A percentile compares a stretch with the other conserved stretches of the same genome.
Evolutionary conservation across 2,888 invertebrate genomes (phyloP).

Genomic region (Balanococcus diminutus): DNA sequence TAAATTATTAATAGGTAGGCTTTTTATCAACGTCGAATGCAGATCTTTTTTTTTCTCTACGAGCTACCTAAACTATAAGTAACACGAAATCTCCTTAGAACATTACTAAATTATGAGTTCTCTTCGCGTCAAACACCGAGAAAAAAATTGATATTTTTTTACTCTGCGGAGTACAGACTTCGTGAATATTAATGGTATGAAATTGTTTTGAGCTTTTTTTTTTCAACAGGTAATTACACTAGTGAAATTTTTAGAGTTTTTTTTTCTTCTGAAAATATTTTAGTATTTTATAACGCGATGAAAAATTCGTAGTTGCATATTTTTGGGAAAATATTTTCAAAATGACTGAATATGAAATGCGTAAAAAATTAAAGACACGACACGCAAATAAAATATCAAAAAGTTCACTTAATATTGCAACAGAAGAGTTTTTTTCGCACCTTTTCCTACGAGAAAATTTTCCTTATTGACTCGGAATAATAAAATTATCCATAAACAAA

Average conservation of each 20-base stretch:
- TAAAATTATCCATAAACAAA: neutral
- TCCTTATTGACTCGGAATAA: neutral
- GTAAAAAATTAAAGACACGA: neutral
- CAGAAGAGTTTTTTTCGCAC: neutral
- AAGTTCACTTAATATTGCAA: too few relatives aligned
- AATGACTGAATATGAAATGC: neutral
- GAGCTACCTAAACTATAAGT: neutral
- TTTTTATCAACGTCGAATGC: neutral
- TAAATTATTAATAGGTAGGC: neutral
- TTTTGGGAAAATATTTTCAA: neutral
- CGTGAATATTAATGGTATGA: neutral
- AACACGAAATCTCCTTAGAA: neutral
- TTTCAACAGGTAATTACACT: neutral
- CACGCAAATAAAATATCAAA: neutral
- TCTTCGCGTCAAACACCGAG: neutral
- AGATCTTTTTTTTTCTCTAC: neutral
- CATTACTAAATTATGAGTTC: neutral
- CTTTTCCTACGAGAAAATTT: neutral
- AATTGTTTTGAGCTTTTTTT: neutral
- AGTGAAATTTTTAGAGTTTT: neutral
- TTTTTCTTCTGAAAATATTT: neutral
- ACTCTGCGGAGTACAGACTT: too few relatives aligned
- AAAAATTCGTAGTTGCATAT: neutral
- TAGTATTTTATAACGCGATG: neutral
- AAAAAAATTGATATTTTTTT: neutral